Base-by-base conservation (phyloP, 2,797 vertebrate species). In the Lycodopsis pacificus region DNA sequence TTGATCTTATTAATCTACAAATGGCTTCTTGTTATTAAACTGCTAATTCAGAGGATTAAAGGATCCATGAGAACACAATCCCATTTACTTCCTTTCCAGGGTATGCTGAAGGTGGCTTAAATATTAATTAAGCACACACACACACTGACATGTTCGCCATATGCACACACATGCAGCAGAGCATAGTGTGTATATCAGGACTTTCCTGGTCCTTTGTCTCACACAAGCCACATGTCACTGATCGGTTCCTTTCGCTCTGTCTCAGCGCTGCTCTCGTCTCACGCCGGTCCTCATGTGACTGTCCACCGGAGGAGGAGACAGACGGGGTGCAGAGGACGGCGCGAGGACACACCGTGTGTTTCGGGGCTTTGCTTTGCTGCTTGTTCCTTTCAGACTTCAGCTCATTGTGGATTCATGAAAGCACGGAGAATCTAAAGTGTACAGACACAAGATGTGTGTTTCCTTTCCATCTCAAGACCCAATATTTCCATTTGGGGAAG, bases 1-100 rank as follows among this genome's bases (percentile, higher is more conserved):
- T 93, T 93, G 92, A 94, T 94, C 89, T 93, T 81, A 79, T 89
- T 94, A 94, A 94, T 94, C 93, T 93, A 92, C 93, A 94, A 92
- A 94, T 92, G 93, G 92, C 89, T 93, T 92, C 89, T 91, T 93
- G 93, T 94, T 95, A 95, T 94, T 94, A 94, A 94, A 93, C 91
- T 86, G 91, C 93, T 95, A 94, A 94, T 93, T 93, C 93, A 78
- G 85, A 82, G 93, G 93, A 94, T 95, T 95, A 94, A 93, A 81
- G 92, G 92, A 93, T 94, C 92, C 90, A 91, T 83, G 88, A 91
- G 83, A 92, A 93, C 92, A 91, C 93, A 94, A 93, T 93, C 92
- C 91, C 90, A 91, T 93, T 91, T 85, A 86, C 90, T 90, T 88
- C 85, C 80, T 85, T 88, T 89, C 75, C 90, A 89, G 88, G 84